Evolutionary conservation across 2,797 vertebrate species (phyloP).

Genomic region (Pangasius mekongensis): DNA sequence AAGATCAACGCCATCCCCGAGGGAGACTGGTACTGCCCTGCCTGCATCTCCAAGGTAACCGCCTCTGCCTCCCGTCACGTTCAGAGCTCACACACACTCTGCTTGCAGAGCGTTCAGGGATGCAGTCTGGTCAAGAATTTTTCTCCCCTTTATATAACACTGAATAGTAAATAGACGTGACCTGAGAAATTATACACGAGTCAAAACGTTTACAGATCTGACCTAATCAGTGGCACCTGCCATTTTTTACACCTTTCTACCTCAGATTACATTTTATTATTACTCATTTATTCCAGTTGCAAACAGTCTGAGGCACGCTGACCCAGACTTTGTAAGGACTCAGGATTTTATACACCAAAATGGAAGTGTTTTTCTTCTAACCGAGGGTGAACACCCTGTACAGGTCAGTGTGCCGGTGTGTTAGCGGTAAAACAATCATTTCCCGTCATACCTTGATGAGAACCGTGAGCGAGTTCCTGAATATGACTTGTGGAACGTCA

Average conservation of each 20-base stretch:
- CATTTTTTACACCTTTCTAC: background rate
- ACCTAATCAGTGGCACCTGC: too few species aligned
- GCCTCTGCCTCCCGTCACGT: background rate
- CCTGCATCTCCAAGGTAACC: slow-evolving; percentile 96
- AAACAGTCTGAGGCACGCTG: background rate
- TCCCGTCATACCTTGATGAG: background rate
- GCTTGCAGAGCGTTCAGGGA: background rate
- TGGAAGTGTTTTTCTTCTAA: background rate
- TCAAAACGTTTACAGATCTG: background rate
- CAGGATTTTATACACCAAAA: background rate
- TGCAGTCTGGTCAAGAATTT: slow-evolving; percentile 2
- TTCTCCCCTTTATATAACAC: background rate
- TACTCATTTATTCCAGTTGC: background rate
- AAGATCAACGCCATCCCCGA: slow-evolving; percentile 96
- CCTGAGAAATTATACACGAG: background rate
- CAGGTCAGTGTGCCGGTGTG: background rate
- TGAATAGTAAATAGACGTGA: background rate
- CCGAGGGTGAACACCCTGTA: background rate
- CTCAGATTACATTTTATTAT: background rate
- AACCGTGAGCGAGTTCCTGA: background rate
- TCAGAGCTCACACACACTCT: background rate
- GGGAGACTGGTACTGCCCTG: slow-evolving; percentile 98
- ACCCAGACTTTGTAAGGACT: background rate
- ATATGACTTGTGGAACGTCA: background rate
- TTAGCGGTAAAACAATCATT: background rate